Percentiles rank a stretch among this genome's conserved stretches.
These are phyloP conservation scores for Mallateleia sp. DNA, from an alignment of 2,888 invertebrate genomes.

Conservation along the genomic window DNA sequence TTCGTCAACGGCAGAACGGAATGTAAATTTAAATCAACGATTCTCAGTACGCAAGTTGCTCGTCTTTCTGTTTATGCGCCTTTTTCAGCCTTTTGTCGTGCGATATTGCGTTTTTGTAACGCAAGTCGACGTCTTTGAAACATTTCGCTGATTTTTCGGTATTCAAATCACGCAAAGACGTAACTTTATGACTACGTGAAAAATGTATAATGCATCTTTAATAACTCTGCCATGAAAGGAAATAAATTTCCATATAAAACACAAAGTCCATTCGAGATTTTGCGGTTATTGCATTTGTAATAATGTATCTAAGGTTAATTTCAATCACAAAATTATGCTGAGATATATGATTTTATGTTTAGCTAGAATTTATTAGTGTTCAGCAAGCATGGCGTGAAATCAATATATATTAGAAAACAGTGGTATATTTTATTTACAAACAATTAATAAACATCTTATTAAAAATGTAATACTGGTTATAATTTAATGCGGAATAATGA, in stretches of 20 bases:
- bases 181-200: not conserved
- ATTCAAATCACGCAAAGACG: constrained; percentile 20
- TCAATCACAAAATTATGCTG: no score
- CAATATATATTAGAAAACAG: no score
- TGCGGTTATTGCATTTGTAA: no score
- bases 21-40: constrained; percentile 66
- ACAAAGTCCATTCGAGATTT: no score
- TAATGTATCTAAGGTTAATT: no score
- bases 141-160: constrained; percentile 24
- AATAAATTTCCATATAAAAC: not conserved
- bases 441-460: no score
- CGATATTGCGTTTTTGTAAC: constrained; percentile 17
- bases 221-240: not conserved
- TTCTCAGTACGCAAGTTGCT: constrained; percentile 19
- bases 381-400: no score
- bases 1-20: constrained; percentile 57
- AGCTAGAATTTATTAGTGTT: no score
- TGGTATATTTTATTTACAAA: no score
- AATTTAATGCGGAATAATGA: no score
- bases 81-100: constrained; percentile 18
- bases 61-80: constrained; percentile 1
- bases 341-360: no score
- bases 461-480: no score
- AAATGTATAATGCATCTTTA: constrained; percentile 1
- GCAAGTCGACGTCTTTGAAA: constrained; percentile 15